Evolutionary conservation across 2,797 vertebrate species (phyloP).

Genomic region (Labeo calbasu): DNA sequence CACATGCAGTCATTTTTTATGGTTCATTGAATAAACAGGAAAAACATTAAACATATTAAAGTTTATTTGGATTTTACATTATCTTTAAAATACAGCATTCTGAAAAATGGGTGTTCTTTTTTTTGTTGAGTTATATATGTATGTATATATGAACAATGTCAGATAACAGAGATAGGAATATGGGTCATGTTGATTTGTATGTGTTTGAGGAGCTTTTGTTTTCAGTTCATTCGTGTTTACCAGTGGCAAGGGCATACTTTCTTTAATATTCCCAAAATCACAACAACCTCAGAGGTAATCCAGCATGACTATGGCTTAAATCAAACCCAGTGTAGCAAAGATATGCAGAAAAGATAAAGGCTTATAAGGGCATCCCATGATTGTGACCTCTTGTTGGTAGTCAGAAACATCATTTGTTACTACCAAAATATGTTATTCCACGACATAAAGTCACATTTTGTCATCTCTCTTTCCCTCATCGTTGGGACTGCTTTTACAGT

Average conservation of each 20-base stretch:
- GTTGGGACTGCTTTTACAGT: constrained; percentile 8
- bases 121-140: background rate
- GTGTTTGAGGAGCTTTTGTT: constrained; percentile 65
- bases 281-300: constrained; percentile 74
- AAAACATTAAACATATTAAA: background rate
- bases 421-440: background rate
- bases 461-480: background rate
- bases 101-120: no score
- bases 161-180: constrained; percentile 46
- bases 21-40: background rate
- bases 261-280: constrained; percentile 71
- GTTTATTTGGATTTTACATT: no score
- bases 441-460: constrained; percentile 10
- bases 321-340: constrained; percentile 38
- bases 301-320: constrained; percentile 62
- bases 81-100: no score
- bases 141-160: constrained; percentile 12
- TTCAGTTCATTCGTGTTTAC: constrained; percentile 57
- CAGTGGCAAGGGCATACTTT: constrained; percentile 4
- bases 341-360: constrained; percentile 12
- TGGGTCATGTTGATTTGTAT: constrained; percentile 54
- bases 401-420: background rate
- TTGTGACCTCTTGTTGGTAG: background rate
- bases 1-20: background rate
- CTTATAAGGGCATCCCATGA: constrained; percentile 5